Conservation (phyloP, 30 jellyfish, hydroid and myxozoan species). For the Mastigias papua region DNA sequence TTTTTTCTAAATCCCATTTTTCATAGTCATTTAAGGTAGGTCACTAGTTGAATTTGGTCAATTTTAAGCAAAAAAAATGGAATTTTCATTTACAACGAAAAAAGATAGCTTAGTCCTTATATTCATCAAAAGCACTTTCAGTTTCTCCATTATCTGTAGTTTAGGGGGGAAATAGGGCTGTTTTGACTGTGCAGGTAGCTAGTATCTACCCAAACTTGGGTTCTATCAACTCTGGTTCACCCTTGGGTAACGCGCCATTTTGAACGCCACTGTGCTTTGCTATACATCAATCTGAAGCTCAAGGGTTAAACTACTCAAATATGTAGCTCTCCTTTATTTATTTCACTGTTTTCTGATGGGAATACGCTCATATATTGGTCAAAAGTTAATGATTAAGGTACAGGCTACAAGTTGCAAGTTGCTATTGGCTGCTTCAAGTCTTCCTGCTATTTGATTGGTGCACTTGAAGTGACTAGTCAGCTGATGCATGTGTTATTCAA, state of each 20-base stretch:
- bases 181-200: neutral
- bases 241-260: neutral
- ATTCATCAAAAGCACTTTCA: neutral
- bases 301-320: conserved; percentile 26
- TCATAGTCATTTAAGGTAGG: neutral
- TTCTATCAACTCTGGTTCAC: neutral
- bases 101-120: neutral
- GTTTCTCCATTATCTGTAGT: neutral
- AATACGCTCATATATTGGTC: neutral
- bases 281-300: conserved; percentile 10
- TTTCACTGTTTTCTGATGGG: neutral
- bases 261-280: neutral
- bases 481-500: conserved; percentile 9
- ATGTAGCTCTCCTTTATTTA: conserved; percentile 21
- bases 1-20: no score
- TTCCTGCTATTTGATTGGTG: conserved; percentile 30
- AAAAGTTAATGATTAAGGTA: neutral
- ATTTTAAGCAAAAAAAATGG: neutral
- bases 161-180: neutral
- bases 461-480: neutral
- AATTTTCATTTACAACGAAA: neutral
- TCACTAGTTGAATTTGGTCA: neutral
- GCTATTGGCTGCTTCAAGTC: neutral
- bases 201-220: neutral
- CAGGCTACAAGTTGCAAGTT: neutral